Evolutionary conservation across 1,140 invertebrate genomes (phyloP), one percentile per base, ranked within the genome.

Genomic region (Drosophila varians): DNA sequence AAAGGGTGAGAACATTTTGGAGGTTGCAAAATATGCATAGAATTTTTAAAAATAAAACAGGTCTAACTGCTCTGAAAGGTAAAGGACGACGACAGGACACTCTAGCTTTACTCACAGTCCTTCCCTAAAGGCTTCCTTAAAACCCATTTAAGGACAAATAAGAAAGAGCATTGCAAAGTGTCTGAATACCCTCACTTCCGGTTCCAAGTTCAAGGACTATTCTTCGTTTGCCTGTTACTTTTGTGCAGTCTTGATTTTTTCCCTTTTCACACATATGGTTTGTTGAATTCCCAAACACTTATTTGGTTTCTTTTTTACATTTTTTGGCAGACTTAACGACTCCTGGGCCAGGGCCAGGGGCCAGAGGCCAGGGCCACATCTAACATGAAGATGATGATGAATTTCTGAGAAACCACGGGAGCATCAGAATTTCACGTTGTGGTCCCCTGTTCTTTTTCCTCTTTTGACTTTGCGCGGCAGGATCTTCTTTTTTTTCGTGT

Each of bases 201-300:
- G 65, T 46, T 18, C 60, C 76, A 86, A 79, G 79, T 83, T 83
- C 79, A 83, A 84, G 79, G 79, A 61, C 58, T 48, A 57, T 21
- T 40, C 52, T 21, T 40, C 43, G 38, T 43, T 18, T 49, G 31
- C 16, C 16, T 36, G 25, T 14, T 57, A 60, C 40, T 18, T 36
- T 31, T 36, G n/a, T 36, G 34, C 34, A 16, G 5, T 42, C 18
- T 18, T 18, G 38, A 18, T 42, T 16, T 56, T 53, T 18, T 26
- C 18, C 34, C 16, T 52, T 16, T 34, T 42, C 36, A 51, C 58
- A 56, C 62, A 75, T 54, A 79, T 74, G 69, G 79, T 74, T 43
- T 62, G 45, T 23, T 51, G 18, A 52, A 53, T 62, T 51, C 46
- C 18, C 18, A 16, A 25, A 7, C 5, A 45, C 58, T 62, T 58